These are phyloP conservation scores for Polyergus mexicanus DNA, from an alignment of 1,140 invertebrate species.

Conservation along the genomic window DNA sequence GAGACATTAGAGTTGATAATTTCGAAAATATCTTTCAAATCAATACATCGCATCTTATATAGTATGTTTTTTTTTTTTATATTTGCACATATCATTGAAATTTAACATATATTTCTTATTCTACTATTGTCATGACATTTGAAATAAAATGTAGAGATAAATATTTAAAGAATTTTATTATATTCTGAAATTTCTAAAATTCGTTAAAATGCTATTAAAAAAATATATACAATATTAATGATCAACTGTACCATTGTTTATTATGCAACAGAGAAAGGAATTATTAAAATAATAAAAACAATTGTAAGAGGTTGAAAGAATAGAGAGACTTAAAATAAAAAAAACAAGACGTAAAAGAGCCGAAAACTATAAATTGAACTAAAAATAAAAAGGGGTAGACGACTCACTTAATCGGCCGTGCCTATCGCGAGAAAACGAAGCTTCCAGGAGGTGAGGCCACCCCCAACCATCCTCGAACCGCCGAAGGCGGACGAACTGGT, in stretches of 20 bases:
- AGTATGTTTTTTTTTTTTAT: slow-evolving; percentile 5
- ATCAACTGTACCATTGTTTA: neutral
- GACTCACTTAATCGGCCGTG: slow-evolving; percentile 52
- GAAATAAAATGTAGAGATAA: neutral
- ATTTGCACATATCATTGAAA: neutral
- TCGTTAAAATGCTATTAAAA: neutral
- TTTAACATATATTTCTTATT: neutral
- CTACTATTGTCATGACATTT: neutral
- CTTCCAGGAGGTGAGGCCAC: neutral
- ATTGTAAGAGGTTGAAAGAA: neutral
- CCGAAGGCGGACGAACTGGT: slow-evolving; percentile 45
- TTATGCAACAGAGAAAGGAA: neutral
- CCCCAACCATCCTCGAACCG: neutral
- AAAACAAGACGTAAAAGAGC: neutral
- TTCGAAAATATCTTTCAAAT: slow-evolving; percentile 31
- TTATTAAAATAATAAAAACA: slow-evolving; percentile 8
- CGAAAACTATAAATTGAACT: slow-evolving; percentile 25
- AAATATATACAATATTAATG: neutral
- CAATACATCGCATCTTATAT: neutral
- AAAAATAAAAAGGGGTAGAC: slow-evolving; percentile 8
- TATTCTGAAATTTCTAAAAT: neutral
- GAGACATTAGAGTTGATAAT: neutral
- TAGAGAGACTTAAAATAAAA: neutral
- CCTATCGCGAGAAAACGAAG: slow-evolving; percentile 52
- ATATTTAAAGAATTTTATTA: neutral